These are phyloP conservation scores for Coecobrya sp. DNA, from an alignment of 2,888 invertebrate species.

Conservation along the genomic window DNA sequence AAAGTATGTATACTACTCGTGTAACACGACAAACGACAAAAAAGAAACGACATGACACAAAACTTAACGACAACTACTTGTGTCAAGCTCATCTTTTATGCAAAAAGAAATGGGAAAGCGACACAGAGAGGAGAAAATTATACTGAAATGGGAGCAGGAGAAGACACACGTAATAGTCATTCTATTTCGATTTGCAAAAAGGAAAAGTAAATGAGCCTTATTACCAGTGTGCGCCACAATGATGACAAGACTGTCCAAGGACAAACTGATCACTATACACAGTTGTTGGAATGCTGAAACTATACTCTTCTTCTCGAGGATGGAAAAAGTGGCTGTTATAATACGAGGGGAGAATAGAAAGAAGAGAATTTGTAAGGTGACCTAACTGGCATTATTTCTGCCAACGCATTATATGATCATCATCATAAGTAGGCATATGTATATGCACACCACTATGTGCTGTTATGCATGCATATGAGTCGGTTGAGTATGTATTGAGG, in stretches of 20 bases:
- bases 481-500: constrained; percentile 1
- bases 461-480: not conserved
- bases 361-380: constrained; percentile 22
- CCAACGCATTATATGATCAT: not conserved
- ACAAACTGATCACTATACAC: constrained; percentile 48
- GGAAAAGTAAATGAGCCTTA: constrained; percentile 45
- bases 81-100: not conserved
- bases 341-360: not conserved
- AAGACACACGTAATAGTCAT: constrained; percentile 14
- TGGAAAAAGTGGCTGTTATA: not conserved
- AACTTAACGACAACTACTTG: not conserved
- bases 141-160: constrained; percentile 3
- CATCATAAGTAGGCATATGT: not conserved
- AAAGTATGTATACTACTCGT: too few relatives aligned
- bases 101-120: not conserved
- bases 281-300: not conserved
- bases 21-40: not conserved
- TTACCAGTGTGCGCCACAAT: constrained; percentile 18
- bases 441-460: too few relatives aligned
- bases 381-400: not conserved
- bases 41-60: not conserved
- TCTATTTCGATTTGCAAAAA: not conserved
- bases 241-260: not conserved
- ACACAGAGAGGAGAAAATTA: constrained; percentile 34
- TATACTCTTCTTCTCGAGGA: too few relatives aligned